Conservation (phyloP, 2,888 invertebrate genomes). For the Nemurella pictetii region DNA sequence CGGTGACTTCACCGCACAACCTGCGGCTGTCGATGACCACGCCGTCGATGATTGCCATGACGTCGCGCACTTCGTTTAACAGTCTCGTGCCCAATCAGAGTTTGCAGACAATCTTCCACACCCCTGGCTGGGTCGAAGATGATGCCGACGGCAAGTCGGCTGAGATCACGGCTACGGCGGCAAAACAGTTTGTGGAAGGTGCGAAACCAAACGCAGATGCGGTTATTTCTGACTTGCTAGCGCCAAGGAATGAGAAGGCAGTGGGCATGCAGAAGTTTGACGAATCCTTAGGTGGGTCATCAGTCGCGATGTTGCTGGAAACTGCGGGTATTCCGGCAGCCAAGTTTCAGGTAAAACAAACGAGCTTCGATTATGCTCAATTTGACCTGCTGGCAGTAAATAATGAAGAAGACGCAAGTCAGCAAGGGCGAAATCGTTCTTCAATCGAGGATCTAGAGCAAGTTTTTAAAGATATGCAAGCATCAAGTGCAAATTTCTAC, state of each 20-base stretch:
- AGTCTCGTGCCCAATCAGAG: not conserved
- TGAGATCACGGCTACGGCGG: not conserved
- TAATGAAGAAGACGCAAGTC: too few species aligned
- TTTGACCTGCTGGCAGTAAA: too few species aligned
- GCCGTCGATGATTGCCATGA: not conserved
- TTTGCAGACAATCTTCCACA: not conserved
- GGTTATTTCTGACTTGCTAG: not conserved
- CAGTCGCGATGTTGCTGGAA: not conserved
- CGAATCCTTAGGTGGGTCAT: not conserved
- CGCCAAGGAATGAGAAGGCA: not conserved
- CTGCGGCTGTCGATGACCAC: not conserved
- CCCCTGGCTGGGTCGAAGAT: not conserved
- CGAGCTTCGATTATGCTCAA: too few species aligned
- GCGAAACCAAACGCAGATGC: not conserved
- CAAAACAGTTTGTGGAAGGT: too few species aligned
- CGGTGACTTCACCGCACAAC: too few species aligned
- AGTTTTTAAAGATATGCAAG: too few species aligned
- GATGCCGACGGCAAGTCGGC: not conserved
- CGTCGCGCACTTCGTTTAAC: not conserved
- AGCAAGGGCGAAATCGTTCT: too few species aligned
- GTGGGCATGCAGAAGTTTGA: not conserved
- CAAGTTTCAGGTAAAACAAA: too few species aligned
- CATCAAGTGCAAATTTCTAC: too few species aligned
- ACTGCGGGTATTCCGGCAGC: not conserved
- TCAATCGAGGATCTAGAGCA: too few species aligned